phyloP scores from a whole-genome alignment of 1,140 invertebrate genomes.

The Aphaenogaster ashmeadi region DNA sequence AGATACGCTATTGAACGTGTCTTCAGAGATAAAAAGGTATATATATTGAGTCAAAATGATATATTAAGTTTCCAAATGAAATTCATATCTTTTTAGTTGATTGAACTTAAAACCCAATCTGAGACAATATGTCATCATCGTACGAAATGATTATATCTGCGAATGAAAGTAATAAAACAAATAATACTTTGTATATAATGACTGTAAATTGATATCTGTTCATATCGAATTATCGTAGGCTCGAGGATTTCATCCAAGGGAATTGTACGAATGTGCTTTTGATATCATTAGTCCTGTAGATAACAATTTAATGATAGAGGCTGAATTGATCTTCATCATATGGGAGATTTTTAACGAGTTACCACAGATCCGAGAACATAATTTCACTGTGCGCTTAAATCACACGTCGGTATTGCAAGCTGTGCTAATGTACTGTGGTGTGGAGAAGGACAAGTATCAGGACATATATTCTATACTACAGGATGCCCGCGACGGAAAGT shows the following conservation, averaged over 20 bases:
- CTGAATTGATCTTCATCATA: conserved; percentile 93
- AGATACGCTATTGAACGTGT: conserved; percentile 95
- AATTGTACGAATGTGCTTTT: conserved; percentile 96
- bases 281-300: conserved; percentile 94
- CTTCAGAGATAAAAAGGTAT: conserved; percentile 93
- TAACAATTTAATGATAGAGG: conserved; percentile 93
- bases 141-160: not conserved
- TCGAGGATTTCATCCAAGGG: conserved; percentile 94
- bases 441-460: conserved; percentile 91
- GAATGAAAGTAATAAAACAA: not conserved
- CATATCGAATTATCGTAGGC: conserved; percentile 71
- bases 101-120: not conserved
- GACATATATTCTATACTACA: conserved; percentile 90
- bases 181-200: not conserved
- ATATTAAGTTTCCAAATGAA: not conserved
- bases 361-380: conserved; percentile 89
- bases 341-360: conserved; percentile 93
- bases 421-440: conserved; percentile 93
- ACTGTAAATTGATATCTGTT: not conserved
- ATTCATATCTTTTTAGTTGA: not conserved
- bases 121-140: not conserved
- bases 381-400: conserved; percentile 93
- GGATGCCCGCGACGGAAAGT: conserved; percentile 89
- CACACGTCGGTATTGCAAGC: conserved; percentile 93
- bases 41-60: not conserved